Percentiles rank a stretch among this genome's conserved stretches.
Conservation (phyloP, 2,797 vertebrate species). For the Clarias platycephalus region DNA sequence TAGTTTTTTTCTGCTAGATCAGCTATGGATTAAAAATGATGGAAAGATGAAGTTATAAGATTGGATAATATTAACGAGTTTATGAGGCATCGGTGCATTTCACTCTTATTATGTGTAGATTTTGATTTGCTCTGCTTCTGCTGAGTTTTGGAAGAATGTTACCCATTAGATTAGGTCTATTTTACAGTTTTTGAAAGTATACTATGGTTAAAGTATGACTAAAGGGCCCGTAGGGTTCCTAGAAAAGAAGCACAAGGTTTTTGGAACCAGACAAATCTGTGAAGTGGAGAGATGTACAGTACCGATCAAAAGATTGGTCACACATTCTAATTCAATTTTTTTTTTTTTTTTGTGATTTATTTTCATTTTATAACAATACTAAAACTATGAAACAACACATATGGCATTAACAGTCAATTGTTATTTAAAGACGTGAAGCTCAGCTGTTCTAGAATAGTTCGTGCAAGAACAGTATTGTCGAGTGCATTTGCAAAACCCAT, state of each 20-base stretch:
- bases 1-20: conserved; percentile 5
- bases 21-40: neutral
- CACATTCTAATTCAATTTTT: too few species aligned
- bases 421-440: too few species aligned
- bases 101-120: neutral
- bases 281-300: too few species aligned
- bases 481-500: too few species aligned
- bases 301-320: too few species aligned
- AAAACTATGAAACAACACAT: too few species aligned
- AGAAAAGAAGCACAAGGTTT: neutral
- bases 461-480: too few species aligned
- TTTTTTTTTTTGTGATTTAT: too few species aligned
- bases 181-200: neutral
- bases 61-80: neutral
- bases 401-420: too few species aligned
- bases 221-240: too few species aligned
- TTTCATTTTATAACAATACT: too few species aligned
- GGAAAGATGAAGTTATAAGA: neutral
- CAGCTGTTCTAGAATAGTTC: too few species aligned
- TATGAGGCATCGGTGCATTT: neutral
- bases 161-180: neutral
- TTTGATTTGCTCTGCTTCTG: neutral
- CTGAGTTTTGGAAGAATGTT: neutral
- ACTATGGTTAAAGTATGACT: neutral
- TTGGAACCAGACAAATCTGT: neutral